Percentiles rank a stretch among this genome's conserved stretches.
Conservation (phyloP, 2,113 vertebrate genomes). For the Parus major region DNA sequence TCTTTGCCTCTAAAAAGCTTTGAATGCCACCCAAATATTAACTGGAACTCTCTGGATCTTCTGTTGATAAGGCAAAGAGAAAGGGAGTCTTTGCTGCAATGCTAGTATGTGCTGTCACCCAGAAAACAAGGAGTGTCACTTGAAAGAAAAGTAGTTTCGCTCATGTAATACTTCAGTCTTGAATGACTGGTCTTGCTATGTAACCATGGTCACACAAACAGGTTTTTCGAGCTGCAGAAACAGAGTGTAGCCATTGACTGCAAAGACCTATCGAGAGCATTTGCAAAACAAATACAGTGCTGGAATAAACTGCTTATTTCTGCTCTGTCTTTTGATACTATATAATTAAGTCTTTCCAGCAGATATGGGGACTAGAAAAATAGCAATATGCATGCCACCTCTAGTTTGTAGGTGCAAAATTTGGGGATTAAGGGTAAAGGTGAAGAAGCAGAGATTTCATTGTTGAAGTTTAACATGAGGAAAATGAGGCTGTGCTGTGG, state of each 20-base stretch:
- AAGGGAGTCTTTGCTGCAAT: neutral
- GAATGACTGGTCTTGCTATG: slow-evolving; percentile 68
- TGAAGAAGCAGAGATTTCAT: neutral
- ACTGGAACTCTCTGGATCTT: neutral
- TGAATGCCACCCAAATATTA: neutral
- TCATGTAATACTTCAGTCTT: slow-evolving; percentile 53
- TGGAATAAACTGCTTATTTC: slow-evolving; percentile 27
- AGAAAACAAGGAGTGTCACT: slow-evolving; percentile 64
- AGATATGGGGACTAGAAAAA: neutral
- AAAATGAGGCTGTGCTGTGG: neutral
- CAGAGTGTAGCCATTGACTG: slow-evolving; percentile 34
- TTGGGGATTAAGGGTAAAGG: neutral
- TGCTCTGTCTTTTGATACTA: neutral
- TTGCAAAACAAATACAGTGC: slow-evolving; percentile 42
- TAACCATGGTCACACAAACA: slow-evolving; percentile 81
- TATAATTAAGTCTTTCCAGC: slow-evolving; percentile 19
- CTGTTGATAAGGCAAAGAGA: neutral
- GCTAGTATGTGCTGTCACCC: slow-evolving; percentile 26
- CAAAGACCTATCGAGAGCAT: neutral
- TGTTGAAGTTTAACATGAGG: neutral
- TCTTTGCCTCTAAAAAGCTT: neutral
- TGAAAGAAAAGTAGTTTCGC: slow-evolving; percentile 62
- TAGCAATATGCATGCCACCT: neutral
- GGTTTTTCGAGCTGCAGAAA: slow-evolving; percentile 86
- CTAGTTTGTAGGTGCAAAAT: neutral